Evolutionary conservation across 2,797 vertebrate genomes (phyloP).

Genomic region (Lutra lutra): DNA sequence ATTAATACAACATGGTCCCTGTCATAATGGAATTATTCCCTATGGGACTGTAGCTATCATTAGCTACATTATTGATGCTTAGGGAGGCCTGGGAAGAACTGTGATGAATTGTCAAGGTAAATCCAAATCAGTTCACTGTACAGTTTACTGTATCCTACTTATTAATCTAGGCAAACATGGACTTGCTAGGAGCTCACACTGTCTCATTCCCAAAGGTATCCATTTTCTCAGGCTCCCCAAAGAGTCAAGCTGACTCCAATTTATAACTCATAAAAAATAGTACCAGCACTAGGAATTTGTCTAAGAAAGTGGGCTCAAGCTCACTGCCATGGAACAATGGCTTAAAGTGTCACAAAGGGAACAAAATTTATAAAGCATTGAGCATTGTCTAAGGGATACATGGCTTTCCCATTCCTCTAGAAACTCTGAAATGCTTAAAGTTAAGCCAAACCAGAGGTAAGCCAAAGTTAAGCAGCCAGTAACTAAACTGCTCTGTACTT

Average conservation of each 20-base stretch:
- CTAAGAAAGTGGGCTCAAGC: neutral
- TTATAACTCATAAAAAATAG: conserved; percentile 14
- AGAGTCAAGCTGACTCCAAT: neutral
- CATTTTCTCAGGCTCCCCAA: neutral
- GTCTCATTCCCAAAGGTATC: neutral
- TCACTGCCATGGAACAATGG: neutral
- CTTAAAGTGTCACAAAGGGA: neutral
- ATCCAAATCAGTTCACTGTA: neutral
- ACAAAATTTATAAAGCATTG: neutral
- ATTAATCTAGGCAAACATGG: neutral
- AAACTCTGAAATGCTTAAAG: neutral
- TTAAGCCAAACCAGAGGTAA: neutral
- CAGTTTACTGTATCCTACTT: neutral
- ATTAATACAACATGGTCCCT: neutral
- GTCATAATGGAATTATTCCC: neutral
- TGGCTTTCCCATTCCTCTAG: neutral
- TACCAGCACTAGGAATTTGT: neutral
- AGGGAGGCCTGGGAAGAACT: neutral
- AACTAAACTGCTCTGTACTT: neutral
- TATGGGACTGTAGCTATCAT: neutral
- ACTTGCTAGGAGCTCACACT: neutral
- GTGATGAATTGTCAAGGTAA: neutral
- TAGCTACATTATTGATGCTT: neutral
- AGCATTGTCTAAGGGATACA: neutral
- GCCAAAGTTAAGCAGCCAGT: neutral